Evolutionary conservation across 2,797 vertebrate species (phyloP), one percentile per base, ranked within the genome.

Genomic region (Melanotaenia parkinsoni): DNA sequence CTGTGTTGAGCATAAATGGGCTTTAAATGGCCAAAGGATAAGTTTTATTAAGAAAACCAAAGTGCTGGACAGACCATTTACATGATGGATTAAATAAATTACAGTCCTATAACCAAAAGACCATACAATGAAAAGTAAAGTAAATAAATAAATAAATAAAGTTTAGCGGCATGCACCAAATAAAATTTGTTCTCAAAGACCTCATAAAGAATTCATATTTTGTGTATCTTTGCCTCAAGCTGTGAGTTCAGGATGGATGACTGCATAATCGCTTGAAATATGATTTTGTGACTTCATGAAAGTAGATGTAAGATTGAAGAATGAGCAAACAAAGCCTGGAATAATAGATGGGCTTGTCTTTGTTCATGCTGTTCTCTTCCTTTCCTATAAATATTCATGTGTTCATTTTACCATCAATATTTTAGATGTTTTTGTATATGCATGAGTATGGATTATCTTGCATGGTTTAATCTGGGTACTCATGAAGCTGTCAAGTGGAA

Each of bases 201-300:
- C 76, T 50, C 33, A 67, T 82, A 24, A 79, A 79, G 22, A 81
- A 82, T 75, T 70, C 8, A 76, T 35, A 58, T 12, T 51, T 65
- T 67, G 24, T 58, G 50, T 76, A 43, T 35, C 5, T 51, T 26
- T 0, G n/a, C 33, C 62, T 30, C 65, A 57, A 54, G 68, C 78
- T 73, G 70, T 60, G 73, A 65, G n/a, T 11, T 61, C 51, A 58
- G 37, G 57, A 68, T 74, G 43, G 54, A 56, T 16, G 47, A 63
- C 24, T 24, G 59, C 63, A 43, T 65, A 61, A 70, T 66, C 50
- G 7, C 18, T 53, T 68, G 54, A 64, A 69, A 80, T 66, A n/a
- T 50, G 61, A 7, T 22, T 16, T 61, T 32, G 35, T 79, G 72
- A 82, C 74, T 74, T 77, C 74, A 84, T 63, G 5, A 24, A 57